phyloP scores from a whole-genome alignment of 2,888 invertebrate species.

The Cepaea hortensis region DNA sequence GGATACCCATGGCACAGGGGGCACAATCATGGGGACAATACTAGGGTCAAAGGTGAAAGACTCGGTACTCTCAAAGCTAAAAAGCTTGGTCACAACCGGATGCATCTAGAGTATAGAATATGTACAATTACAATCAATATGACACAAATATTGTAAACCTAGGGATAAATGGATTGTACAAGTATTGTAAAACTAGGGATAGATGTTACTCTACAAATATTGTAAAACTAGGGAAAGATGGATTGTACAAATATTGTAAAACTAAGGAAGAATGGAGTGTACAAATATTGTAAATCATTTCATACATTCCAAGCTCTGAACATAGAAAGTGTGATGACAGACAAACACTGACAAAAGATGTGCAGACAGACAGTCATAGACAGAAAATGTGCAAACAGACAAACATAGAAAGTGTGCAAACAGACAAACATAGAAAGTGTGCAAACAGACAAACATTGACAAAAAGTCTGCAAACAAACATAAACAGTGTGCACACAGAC shows the following conservation, averaged over 20 bases:
- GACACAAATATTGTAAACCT: neutral
- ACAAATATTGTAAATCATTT: too few species aligned
- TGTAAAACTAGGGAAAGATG: neutral
- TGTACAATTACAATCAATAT: neutral
- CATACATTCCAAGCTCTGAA: neutral
- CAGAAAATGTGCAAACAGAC: too few species aligned
- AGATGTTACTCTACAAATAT: neutral
- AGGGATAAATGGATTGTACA: neutral
- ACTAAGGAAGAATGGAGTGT: too few species aligned
- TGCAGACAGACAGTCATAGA: too few species aligned
- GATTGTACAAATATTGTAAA: neutral
- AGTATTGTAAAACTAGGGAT: neutral
- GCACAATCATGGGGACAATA: conserved; percentile 85
- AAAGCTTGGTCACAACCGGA: conserved; percentile 84
- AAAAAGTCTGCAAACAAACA: neutral
- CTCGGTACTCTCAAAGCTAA: conserved; percentile 83
- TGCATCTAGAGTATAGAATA: conserved; percentile 82
- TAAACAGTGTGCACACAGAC: too few species aligned
- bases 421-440: too few species aligned
- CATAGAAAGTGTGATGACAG: neutral
- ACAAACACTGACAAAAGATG: neutral
- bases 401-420: too few species aligned
- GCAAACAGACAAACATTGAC: too few species aligned
- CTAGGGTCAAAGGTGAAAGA: conserved; percentile 85
- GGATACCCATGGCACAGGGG: conserved; percentile 90